Evolutionary conservation across 2,797 vertebrate genomes (phyloP).

Genomic region (Amblyraja radiata): DNA sequence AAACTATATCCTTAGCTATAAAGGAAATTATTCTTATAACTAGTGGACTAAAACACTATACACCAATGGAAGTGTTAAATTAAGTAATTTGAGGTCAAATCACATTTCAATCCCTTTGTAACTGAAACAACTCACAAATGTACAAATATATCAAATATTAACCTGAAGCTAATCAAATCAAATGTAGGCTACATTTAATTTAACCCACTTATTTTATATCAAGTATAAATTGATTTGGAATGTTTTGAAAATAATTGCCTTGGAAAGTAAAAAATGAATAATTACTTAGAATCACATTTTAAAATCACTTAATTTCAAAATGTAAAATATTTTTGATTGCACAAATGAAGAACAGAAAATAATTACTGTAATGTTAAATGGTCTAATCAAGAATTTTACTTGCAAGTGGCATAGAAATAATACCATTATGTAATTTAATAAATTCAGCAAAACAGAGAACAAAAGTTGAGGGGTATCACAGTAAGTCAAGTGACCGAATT

Average conservation of each 20-base stretch:
- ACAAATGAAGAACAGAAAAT: not conserved
- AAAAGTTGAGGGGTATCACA: not conserved
- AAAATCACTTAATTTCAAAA: not conserved
- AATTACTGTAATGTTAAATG: not conserved
- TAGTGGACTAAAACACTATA: not conserved
- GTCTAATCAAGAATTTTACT: not conserved
- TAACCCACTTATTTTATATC: not conserved
- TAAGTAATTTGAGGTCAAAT: slow-evolving; percentile 16
- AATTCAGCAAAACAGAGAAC: not conserved
- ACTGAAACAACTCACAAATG: not conserved
- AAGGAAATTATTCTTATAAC: not conserved
- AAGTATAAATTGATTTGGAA: not conserved
- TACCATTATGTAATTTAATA: not conserved
- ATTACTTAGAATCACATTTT: not conserved
- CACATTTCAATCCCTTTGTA: not conserved
- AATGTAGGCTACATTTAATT: not conserved
- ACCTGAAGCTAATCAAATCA: not conserved
- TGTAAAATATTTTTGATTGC: not conserved
- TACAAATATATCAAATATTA: slow-evolving; percentile 3
- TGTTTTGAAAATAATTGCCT: not conserved
- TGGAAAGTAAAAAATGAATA: not conserved
- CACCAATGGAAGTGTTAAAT: not conserved
- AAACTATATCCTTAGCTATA: not conserved
- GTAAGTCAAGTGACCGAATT: not conserved
- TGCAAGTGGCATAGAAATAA: not conserved